phyloP scores from a whole-genome alignment of 2,888 invertebrate genomes.

The Dasypolia templi region DNA sequence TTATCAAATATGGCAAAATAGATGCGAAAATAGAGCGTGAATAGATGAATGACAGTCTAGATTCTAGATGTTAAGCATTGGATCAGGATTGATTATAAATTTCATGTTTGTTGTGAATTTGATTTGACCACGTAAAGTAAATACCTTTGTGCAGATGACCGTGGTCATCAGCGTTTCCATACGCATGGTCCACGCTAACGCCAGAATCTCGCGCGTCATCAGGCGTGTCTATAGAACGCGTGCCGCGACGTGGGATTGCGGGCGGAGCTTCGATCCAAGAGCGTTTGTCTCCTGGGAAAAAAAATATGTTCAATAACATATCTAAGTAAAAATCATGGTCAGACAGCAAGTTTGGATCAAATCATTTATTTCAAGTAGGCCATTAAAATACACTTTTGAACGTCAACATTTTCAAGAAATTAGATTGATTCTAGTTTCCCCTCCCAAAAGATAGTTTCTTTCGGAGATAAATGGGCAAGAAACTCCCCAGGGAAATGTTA shows the following conservation, averaged over 20 bases:
- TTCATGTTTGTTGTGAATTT: neutral
- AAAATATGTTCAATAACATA: neutral
- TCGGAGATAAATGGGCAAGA: too few species aligned
- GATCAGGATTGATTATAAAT: neutral
- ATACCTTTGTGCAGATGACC: slow-evolving; percentile 74
- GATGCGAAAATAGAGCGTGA: too few species aligned
- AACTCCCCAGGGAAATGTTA: too few species aligned
- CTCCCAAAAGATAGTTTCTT: neutral
- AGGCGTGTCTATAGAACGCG: slow-evolving; percentile 81
- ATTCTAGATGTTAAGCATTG: too few species aligned
- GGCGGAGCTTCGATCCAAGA: slow-evolving; percentile 80
- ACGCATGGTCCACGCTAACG: slow-evolving; percentile 85
- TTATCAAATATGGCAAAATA: neutral
- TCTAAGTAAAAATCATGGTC: neutral
- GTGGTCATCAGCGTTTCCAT: slow-evolving; percentile 84
- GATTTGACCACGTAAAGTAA: neutral
- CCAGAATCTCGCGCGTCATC: slow-evolving; percentile 86
- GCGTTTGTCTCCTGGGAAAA: slow-evolving; percentile 69
- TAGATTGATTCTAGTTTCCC: neutral
- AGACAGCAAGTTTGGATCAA: neutral
- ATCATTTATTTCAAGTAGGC: too few species aligned
- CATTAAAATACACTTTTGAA: too few species aligned
- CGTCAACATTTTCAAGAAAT: too few species aligned
- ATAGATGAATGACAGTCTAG: too few species aligned
- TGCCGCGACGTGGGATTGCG: slow-evolving; percentile 83